Evolutionary conservation across 2,797 vertebrate genomes (phyloP).

Genomic region (Anguilla marmorata): DNA sequence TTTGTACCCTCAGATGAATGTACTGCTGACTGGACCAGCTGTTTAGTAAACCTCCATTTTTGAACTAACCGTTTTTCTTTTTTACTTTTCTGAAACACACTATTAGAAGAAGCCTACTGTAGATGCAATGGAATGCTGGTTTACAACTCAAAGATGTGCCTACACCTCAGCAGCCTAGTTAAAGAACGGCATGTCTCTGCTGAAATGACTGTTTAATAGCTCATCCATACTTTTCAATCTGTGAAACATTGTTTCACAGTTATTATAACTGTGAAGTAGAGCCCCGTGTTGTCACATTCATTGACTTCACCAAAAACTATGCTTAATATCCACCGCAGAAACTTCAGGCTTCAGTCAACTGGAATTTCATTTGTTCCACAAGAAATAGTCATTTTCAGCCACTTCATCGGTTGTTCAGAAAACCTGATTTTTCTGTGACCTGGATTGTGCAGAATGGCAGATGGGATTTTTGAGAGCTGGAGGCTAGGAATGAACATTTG

Average conservation of each 20-base stretch:
- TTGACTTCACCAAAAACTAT: background rate
- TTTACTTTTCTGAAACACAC: background rate
- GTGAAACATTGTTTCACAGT: background rate
- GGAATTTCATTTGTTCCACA: background rate
- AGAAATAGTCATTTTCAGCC: background rate
- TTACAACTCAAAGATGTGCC: background rate
- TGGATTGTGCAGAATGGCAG: background rate
- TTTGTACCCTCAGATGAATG: background rate
- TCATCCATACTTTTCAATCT: background rate
- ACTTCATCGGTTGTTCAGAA: background rate
- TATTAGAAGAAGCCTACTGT: background rate
- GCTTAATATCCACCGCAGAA: background rate
- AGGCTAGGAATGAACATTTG: slow-evolving; percentile 15
- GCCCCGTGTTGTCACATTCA: background rate
- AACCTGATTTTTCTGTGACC: slow-evolving; percentile 20
- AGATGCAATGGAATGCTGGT: background rate
- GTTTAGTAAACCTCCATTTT: background rate
- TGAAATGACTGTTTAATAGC: background rate
- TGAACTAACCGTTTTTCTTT: background rate
- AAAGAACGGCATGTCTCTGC: background rate
- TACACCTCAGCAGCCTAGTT: background rate
- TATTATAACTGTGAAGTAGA: background rate
- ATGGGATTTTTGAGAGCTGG: background rate
- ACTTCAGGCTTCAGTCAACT: background rate
- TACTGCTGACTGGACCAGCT: background rate